Evolutionary conservation across 2,113 vertebrate genomes (phyloP).

Genomic region (Hiodon alosoides): DNA sequence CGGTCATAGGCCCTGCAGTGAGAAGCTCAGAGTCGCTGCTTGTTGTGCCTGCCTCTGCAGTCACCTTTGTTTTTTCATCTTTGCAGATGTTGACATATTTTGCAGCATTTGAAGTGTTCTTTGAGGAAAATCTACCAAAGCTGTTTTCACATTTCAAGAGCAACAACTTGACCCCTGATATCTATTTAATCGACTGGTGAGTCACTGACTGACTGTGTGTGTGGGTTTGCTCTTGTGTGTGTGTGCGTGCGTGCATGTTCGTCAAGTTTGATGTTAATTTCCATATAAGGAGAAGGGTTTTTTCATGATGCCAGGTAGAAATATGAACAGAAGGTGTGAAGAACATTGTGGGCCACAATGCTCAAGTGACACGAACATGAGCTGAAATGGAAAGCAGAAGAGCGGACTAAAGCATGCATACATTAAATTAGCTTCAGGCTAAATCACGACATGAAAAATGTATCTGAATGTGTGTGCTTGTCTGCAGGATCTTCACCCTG

Average conservation of each 20-base stretch:
- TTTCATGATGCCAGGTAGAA: too few relatives aligned
- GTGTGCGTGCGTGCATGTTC: background rate
- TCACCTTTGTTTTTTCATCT: conserved; percentile 10
- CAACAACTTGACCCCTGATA: conserved; percentile 89
- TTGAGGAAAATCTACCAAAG: conserved; percentile 95
- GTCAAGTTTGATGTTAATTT: background rate
- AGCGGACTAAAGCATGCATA: too few relatives aligned
- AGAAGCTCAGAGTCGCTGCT: background rate
- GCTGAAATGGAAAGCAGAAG: too few relatives aligned
- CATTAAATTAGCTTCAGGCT: too few relatives aligned
- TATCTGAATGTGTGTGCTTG: background rate
- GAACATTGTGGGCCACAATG: too few relatives aligned
- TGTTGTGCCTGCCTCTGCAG: background rate
- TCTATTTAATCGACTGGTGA: conserved; percentile 97
- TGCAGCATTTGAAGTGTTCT: conserved; percentile 94
- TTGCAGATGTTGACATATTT: conserved; percentile 93
- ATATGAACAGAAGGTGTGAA: too few relatives aligned
- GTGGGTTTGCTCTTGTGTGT: background rate
- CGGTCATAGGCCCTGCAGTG: too few relatives aligned
- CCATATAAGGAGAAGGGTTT: too few relatives aligned
- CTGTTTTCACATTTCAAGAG: conserved; percentile 96
- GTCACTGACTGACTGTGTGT: conserved; percentile 34
- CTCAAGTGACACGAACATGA: too few relatives aligned
- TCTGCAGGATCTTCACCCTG: conserved; percentile 86
- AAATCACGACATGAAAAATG: too few relatives aligned